Conservation (phyloP, 2,888 invertebrate species). For the Dorcus parallelipipedus region DNA sequence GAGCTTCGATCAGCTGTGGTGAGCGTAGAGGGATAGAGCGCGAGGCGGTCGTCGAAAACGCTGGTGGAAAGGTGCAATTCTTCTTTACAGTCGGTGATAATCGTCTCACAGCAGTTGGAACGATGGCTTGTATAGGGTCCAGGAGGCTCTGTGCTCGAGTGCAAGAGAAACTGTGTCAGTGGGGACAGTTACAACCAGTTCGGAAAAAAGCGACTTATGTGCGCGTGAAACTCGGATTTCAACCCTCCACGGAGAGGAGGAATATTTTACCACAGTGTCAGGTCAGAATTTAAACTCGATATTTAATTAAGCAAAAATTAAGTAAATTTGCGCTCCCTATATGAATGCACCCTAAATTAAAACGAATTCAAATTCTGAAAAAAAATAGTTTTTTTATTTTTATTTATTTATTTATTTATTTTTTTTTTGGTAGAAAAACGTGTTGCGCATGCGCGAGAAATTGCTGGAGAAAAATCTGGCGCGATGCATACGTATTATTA, state of each 20-base stretch:
- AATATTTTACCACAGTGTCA: constrained; percentile 48
- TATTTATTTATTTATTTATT: background rate
- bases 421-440: background rate
- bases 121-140: constrained; percentile 81
- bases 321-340: constrained; percentile 1
- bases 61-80: constrained; percentile 32
- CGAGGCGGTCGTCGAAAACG: constrained; percentile 20
- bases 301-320: background rate
- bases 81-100: constrained; percentile 27
- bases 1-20: constrained; percentile 20
- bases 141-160: constrained; percentile 79
- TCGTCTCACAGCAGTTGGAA: constrained; percentile 67
- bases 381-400: background rate
- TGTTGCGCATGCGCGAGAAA: background rate
- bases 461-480: too few species aligned
- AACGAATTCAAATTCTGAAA: background rate
- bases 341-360: too few species aligned
- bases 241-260: constrained; percentile 44
- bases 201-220: constrained; percentile 64
- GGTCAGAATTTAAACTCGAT: constrained; percentile 36
- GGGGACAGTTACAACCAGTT: constrained; percentile 63
- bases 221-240: constrained; percentile 66
- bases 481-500: background rate
- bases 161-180: constrained; percentile 78
- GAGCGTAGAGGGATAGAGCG: constrained; percentile 14